Conservation (phyloP, 2,113 vertebrate genomes). For the Dunckerocampus dactyliophorus region DNA sequence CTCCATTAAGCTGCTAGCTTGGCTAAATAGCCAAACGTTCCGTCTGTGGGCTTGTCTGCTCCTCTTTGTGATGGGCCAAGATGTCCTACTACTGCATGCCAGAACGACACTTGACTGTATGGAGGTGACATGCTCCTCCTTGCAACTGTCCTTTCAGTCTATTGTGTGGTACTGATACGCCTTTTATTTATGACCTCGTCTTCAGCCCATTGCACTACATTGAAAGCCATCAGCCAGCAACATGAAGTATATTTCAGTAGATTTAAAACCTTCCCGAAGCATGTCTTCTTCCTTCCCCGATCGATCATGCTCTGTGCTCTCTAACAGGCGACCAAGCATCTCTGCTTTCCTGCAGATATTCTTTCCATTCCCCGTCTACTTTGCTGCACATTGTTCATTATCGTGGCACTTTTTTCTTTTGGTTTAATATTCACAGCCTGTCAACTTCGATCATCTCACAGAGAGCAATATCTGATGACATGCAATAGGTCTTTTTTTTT, state of each 20-base stretch:
- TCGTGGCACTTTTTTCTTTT: conserved; percentile 36
- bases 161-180: conserved; percentile 12
- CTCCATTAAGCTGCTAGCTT: conserved; percentile 55
- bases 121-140: conserved; percentile 24
- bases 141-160: conserved; percentile 11
- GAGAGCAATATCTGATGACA: conserved; percentile 45
- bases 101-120: conserved; percentile 36
- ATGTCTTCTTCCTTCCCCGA: conserved; percentile 22
- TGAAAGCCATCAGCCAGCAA: neutral
- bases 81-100: conserved; percentile 48
- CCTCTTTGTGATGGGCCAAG: conserved; percentile 16
- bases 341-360: conserved; percentile 26
- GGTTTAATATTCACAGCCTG: neutral
- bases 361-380: conserved; percentile 39
- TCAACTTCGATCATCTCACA: neutral
- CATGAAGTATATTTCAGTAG: conserved; percentile 8
- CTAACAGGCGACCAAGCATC: conserved; percentile 1
- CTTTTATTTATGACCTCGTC: conserved; percentile 31
- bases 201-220: conserved; percentile 31
- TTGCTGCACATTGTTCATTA: conserved; percentile 33
- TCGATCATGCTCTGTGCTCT: conserved; percentile 3
- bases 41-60: conserved; percentile 44
- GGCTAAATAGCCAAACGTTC: conserved; percentile 28
- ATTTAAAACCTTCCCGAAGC: neutral
- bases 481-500: conserved; percentile 28